Evolutionary conservation across 2,113 vertebrate species (phyloP), one percentile per base, ranked within the genome.

Genomic region (Brachyhypopomus occidentalis): DNA sequence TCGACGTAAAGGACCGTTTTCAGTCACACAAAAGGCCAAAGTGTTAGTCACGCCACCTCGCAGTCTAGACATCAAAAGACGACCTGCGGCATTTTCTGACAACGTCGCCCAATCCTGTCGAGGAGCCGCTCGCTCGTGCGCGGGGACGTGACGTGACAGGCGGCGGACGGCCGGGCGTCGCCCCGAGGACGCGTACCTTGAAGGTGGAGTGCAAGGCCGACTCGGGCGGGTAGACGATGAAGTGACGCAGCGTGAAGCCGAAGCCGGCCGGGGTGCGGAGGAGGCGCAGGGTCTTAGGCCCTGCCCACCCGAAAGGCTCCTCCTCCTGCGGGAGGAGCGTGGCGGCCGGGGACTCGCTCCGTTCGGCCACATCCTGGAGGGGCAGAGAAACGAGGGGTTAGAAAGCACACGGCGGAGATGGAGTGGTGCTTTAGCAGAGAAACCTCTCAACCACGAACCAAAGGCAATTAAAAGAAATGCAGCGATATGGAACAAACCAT

Each of bases 141-240:
- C 64, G 36, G 36, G 20, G n/a, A n/a, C n/a, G n/a, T n/a, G n/a
- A 12, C 8, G n/a, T n/a, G 58, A 22, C 58, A 19, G 4, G 58
- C 4, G 19, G 4, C 20, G 19, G n/a, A n/a, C n/a, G n/a, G n/a
- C n/a, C n/a, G n/a, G n/a, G n/a, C 3, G 20, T 5, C 1, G 25
- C 14, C 27, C 3, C 0, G 23, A 20, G 11, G 19, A n/a, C 7
- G 25, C 16, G 0, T 88, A 98, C 98, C 95, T 93, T 96, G 83
- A 94, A 94, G 84, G 92, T 92, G 89, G 91, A 92, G 2, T 97
- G 95, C 87, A 96, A 88, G 36, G 96, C 95, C 7, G 98, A 99
- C 88, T 99, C 97, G 0, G 97, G 98, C 2, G 98, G 98, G 84
- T 99, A 99, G 77, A 99, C 98, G 75, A 99, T 98, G 92, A 99